Percentiles rank a stretch among this genome's conserved stretches.
Evolutionary conservation across 2,797 vertebrate species (phyloP).

Genomic region (Gadopsis bispinosus): DNA sequence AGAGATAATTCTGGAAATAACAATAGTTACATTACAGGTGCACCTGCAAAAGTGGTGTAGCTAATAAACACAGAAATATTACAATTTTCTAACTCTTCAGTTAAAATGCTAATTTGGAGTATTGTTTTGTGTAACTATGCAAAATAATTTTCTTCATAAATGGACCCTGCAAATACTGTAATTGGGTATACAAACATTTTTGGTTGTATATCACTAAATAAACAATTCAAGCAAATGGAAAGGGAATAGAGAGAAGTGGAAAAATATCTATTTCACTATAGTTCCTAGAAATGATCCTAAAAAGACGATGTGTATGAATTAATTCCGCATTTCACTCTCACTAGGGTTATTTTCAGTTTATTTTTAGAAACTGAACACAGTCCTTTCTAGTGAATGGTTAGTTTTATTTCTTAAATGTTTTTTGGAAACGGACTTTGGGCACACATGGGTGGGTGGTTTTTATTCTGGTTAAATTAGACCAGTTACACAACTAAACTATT

Average conservation of each 20-base stretch:
- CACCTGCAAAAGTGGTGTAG: neutral
- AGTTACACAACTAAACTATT: constrained; percentile 15
- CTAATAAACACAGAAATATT: neutral
- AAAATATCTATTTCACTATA: neutral
- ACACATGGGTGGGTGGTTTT: neutral
- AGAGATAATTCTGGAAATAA: constrained; percentile 55
- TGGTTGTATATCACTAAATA: neutral
- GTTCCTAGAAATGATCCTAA: neutral
- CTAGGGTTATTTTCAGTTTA: neutral
- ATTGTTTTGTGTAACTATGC: neutral
- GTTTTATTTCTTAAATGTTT: neutral
- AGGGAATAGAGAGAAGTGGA: neutral
- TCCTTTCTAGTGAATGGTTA: neutral
- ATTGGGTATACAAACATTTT: neutral
- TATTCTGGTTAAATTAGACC: neutral
- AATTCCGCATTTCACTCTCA: neutral
- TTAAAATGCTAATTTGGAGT: neutral
- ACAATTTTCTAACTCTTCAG: neutral
- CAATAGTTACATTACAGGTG: neutral
- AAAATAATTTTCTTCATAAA: neutral
- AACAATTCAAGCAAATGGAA: neutral
- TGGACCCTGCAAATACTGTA: neutral
- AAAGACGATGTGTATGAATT: neutral
- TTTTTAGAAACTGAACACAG: neutral
- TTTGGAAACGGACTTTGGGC: neutral